Percentiles rank a stretch among this genome's conserved stretches.
phyloP scores from a whole-genome alignment of 2,797 vertebrate genomes.

The Gymnothorax reevesii region DNA sequence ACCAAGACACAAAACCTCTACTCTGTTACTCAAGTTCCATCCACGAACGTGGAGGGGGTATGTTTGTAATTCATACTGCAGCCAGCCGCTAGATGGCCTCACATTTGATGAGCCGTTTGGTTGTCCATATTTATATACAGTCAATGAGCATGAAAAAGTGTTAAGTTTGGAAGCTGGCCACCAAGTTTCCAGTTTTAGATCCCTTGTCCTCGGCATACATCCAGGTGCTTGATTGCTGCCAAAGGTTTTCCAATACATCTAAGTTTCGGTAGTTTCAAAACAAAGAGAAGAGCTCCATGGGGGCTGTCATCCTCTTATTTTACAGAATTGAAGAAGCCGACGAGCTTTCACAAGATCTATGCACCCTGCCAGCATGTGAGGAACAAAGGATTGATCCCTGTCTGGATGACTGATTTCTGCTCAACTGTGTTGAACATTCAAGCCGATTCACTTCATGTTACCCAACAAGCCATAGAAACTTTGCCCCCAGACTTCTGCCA shows the following conservation, averaged over 20 bases:
- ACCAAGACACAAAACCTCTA: too few species aligned
- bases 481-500: background rate
- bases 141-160: background rate
- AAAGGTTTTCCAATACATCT: constrained; percentile 4
- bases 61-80: too few species aligned
- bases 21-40: too few species aligned
- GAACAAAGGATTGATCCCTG: background rate
- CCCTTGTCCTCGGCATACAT: background rate
- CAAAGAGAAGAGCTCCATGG: background rate
- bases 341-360: constrained; percentile 8
- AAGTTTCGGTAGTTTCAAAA: constrained; percentile 11
- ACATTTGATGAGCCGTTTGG: too few species aligned
- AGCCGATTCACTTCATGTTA: background rate
- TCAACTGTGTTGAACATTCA: background rate
- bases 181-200: background rate
- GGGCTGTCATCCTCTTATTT: background rate
- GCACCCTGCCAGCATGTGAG: background rate
- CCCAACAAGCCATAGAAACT: background rate
- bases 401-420: background rate
- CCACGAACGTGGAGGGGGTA: too few species aligned
- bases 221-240: constrained; percentile 26
- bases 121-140: too few species aligned
- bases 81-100: too few species aligned
- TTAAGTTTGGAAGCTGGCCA: constrained; percentile 6
- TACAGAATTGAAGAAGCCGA: background rate